Base-by-base conservation (phyloP, 2,113 vertebrate genomes). In the Vulpes vulpes region DNA sequence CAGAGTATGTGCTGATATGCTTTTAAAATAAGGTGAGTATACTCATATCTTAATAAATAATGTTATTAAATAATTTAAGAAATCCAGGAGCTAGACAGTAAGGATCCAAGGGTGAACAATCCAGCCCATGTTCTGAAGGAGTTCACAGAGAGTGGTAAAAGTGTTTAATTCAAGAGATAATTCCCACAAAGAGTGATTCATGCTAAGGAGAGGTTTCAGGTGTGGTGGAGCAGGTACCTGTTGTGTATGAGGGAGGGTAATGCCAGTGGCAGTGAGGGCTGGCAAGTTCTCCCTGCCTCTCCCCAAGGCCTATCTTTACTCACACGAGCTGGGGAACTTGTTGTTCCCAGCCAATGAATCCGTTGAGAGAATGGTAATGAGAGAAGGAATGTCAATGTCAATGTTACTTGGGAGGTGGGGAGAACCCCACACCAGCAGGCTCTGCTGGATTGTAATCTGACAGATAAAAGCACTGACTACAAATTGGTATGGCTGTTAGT, bases 321-420 rank as follows among this genome's bases (percentile, higher is more conserved):
- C 76, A 49, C 16, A 27, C 5, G 32, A 25, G 95, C 83, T 62
- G 57, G n/a, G 73, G 11, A 62, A 69, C 59, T 82, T 35, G 23
- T 23, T 20, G 16, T 12, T 83, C n/a, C 27, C 74, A 80, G 62
- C n/a, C 30, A 4, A 0, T 27, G 55, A 67, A 83, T 59, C 57
- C 1, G 27, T 9, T 43, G 57, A 71, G 76, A 25, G 30, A 78
- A 91, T 12, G 78, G 53, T 53, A 15, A 27, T 35, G 16, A 91
- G 69, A 6, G 35, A 38, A 83, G 59, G 78, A 73, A 73, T 30
- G 82, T 65, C 69, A 19, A 1, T 16, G 87, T 73, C 76, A 53
- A 0, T 55, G 82, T 84, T 30, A 15, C 57, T 30, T 11, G 69
- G 57, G 67, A 11, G 8, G 0, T 11, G 25, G 19, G 25, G 7